Evolutionary conservation across 2,888 invertebrate species (phyloP).

Genomic region (Melolontha melolontha): DNA sequence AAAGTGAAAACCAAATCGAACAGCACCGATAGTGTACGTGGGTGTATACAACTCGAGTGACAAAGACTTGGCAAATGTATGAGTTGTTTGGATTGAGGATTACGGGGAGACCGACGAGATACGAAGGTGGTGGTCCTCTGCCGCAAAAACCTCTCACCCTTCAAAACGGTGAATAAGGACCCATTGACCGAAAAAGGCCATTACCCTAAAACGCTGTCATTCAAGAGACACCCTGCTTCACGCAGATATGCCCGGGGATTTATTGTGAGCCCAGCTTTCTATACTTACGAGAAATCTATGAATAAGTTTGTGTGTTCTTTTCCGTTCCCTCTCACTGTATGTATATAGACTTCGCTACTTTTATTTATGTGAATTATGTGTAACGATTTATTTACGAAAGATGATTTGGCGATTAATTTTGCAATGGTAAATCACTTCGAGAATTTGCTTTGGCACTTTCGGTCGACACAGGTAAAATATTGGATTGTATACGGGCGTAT

Average conservation of each 20-base stretch:
- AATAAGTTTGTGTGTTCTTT: constrained; percentile 52
- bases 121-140: constrained; percentile 47
- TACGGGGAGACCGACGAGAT: constrained; percentile 47
- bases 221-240: constrained; percentile 47
- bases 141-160: neutral
- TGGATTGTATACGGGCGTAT: constrained; percentile 12
- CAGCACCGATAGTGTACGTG: constrained; percentile 23
- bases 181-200: constrained; percentile 48
- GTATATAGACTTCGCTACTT: constrained; percentile 42
- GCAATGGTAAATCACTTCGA: constrained; percentile 49
- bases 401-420: constrained; percentile 50
- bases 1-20: constrained; percentile 32
- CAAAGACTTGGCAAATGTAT: constrained; percentile 49
- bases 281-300: constrained; percentile 48
- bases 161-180: constrained; percentile 34
- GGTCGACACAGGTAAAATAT: constrained; percentile 36
- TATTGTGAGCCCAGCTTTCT: constrained; percentile 43
- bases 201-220: constrained; percentile 51
- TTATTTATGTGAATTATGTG: constrained; percentile 56
- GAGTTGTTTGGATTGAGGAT: constrained; percentile 52
- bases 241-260: constrained; percentile 46
- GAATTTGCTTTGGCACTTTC: constrained; percentile 43
- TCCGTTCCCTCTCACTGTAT: neutral
- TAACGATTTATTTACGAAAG: constrained; percentile 54
- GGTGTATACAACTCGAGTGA: constrained; percentile 47